Percentiles rank a stretch among this genome's conserved stretches.
Conservation (phyloP, 2,797 vertebrate genomes). For the Eulemur mongoz region DNA sequence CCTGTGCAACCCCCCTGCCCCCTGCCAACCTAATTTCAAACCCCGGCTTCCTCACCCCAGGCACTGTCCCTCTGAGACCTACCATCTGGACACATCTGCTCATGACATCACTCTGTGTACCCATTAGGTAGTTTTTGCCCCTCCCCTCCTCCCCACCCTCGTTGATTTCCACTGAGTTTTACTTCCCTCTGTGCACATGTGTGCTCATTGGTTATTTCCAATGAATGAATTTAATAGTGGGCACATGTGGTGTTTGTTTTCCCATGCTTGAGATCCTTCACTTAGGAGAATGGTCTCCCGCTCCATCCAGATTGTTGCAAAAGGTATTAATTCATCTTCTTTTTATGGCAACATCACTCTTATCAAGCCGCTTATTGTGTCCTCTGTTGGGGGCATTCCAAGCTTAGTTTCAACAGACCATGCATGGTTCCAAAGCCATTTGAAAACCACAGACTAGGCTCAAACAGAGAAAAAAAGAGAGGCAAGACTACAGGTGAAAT, state of each 20-base stretch:
- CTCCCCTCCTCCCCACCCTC: too few species aligned
- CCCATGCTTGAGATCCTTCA: too few species aligned
- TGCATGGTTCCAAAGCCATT: not conserved
- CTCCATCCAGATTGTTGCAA: too few species aligned
- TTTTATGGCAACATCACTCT: not conserved
- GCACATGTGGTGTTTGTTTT: too few species aligned
- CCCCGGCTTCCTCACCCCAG: not conserved
- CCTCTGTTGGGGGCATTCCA: not conserved
- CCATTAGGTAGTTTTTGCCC: too few species aligned
- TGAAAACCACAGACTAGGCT: slow-evolving; percentile 5
- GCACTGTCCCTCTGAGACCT: not conserved
- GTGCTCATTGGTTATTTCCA: too few species aligned
- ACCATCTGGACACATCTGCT: not conserved
- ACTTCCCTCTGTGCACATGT: too few species aligned
- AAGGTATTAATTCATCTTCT: too few species aligned
- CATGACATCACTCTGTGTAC: not conserved
- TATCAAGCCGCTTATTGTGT: not conserved
- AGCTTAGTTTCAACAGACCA: not conserved
- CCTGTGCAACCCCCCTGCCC: too few species aligned
- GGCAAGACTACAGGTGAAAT: not conserved
- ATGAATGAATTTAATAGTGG: too few species aligned
- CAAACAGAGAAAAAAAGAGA: not conserved
- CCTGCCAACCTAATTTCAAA: not conserved
- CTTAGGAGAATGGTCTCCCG: too few species aligned
- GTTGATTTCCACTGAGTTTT: too few species aligned